Percentiles rank a stretch among this genome's conserved stretches.
Conservation (phyloP, 2,888 invertebrate genomes). For the Temnothorax unifasciatus region DNA sequence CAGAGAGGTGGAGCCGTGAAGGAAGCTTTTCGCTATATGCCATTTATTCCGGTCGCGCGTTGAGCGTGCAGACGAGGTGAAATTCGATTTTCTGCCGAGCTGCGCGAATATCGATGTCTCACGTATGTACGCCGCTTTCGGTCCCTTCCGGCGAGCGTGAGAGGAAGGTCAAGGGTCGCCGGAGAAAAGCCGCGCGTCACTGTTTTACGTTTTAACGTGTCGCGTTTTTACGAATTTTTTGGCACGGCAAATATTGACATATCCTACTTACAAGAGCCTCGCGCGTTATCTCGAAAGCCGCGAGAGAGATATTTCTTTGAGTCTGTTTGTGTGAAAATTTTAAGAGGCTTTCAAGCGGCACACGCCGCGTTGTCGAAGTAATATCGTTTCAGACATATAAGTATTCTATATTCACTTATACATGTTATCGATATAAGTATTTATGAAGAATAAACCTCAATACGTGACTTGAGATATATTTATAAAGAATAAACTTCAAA, state of each 20-base stretch:
- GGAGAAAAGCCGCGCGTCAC: conserved; percentile 35
- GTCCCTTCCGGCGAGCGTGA: conserved; percentile 37
- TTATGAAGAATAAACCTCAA: neutral
- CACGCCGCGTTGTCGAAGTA: neutral
- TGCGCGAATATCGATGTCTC: conserved; percentile 49
- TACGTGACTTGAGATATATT: neutral
- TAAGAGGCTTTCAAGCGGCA: neutral
- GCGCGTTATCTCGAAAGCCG: conserved; percentile 64
- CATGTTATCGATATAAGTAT: too few species aligned
- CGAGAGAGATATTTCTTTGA: conserved; percentile 37
- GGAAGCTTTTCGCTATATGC: conserved; percentile 41
- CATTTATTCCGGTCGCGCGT: conserved; percentile 53
- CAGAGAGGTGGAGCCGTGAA: conserved; percentile 23
- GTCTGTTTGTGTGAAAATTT: conserved; percentile 10
- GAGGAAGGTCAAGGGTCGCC: conserved; percentile 50
- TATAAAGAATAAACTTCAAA: neutral
- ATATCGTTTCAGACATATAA: neutral
- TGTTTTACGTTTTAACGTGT: conserved; percentile 41
- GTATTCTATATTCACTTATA: conserved; percentile 1
- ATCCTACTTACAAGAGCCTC: conserved; percentile 68
- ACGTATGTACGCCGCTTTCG: conserved; percentile 31
- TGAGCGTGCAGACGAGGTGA: conserved; percentile 36
- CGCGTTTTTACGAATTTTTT: conserved; percentile 13
- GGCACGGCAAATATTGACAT: conserved; percentile 68
- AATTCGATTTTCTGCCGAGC: conserved; percentile 54